Base-by-base conservation (phyloP, 2,113 vertebrate species). In the Aplodontia rufa region DNA sequence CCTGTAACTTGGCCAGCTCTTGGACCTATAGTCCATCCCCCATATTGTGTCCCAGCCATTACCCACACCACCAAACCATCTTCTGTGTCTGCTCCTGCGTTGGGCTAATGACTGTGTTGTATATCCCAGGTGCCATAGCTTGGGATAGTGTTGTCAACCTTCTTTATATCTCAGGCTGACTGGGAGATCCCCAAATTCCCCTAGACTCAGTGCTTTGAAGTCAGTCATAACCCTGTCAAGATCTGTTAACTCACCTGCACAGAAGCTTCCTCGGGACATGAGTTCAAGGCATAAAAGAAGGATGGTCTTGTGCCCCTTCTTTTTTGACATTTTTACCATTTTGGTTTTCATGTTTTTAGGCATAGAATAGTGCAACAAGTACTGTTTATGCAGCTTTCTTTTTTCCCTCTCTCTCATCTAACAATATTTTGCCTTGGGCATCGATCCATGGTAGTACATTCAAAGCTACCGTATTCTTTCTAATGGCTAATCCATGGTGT, bases 91-190 rank as follows among this genome's bases (percentile, higher is more conserved):
- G 17, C 37, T 83, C 53, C 22, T 69, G 45, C 74, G 6, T 3
- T 53, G 66, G 62, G 42, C 85, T 78, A 95, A 1, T 88, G 5
- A 35, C 37, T 95, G 28, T 16, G 68, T 78, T 78, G 37, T 87
- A 24, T 90, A 74, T n/a, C 69, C 37, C 55, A 22, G 51, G 47
- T 75, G 64, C 76, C 20, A 0, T 17, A 53, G 12, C 42, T 79
- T 30, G 13, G 87, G 93, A 72, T 78, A 72, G 30, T 49, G 69
- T 92, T 91, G 68, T 68, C 87, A 68, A 71, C 87, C 74, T 90
- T 0, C 53, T 51, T 60, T 35, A 75, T 30, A 12, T 68, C 60
- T 45, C 71, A 60, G 49, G 53, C 72, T 42, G 35, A 1, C 14
- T 75, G 58, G 72, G 17, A 68, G 49, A 8, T 91, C 72, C 74